Percentiles rank a stretch among this genome's conserved stretches.
These are phyloP conservation scores for Caenorhabditis sp. DNA, from an alignment of 2,888 invertebrate species.

Conservation along the genomic window DNA sequence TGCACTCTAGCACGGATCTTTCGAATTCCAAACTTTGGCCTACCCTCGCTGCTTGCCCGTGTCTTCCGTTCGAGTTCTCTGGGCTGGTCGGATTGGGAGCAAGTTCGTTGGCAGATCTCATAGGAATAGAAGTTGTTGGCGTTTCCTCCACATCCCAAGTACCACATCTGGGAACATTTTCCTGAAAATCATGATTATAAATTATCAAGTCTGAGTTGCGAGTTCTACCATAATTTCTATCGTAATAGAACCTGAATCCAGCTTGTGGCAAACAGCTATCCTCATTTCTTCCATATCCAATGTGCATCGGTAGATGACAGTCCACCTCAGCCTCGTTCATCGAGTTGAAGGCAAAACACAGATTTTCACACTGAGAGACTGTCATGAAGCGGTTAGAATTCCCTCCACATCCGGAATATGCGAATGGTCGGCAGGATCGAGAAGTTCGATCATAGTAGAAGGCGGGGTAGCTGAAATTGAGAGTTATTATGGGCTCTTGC, in stretches of 20 bases:
- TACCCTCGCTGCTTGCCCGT: conserved; percentile 71
- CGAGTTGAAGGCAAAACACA: conserved; percentile 71
- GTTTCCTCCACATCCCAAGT: conserved; percentile 81
- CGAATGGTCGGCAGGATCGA: conserved; percentile 76
- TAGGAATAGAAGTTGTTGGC: conserved; percentile 75
- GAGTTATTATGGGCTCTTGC: too few relatives aligned
- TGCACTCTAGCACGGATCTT: conserved; percentile 64
- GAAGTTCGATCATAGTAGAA: conserved; percentile 72
- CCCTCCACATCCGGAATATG: conserved; percentile 80
- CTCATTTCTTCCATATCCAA: conserved; percentile 77
- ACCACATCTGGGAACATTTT: conserved; percentile 81
- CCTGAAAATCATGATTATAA: conserved; percentile 62
- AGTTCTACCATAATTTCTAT: conserved; percentile 75
- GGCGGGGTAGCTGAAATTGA: conserved; percentile 69
- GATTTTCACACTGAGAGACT: conserved; percentile 75
- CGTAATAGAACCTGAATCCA: conserved; percentile 80
- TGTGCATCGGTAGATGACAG: conserved; percentile 79
- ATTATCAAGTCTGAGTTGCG: not conserved
- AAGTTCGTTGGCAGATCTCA: conserved; percentile 71
- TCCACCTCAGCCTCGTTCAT: conserved; percentile 74
- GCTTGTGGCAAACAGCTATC: conserved; percentile 75
- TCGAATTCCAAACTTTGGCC: conserved; percentile 62
- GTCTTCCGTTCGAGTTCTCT: conserved; percentile 64
- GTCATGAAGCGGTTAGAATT: conserved; percentile 81
- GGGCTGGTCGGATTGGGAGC: conserved; percentile 39